These are phyloP conservation scores for Dendronephthya gigantea DNA, from an alignment of 64 coral and sea anemone species.

Conservation along the genomic window DNA sequence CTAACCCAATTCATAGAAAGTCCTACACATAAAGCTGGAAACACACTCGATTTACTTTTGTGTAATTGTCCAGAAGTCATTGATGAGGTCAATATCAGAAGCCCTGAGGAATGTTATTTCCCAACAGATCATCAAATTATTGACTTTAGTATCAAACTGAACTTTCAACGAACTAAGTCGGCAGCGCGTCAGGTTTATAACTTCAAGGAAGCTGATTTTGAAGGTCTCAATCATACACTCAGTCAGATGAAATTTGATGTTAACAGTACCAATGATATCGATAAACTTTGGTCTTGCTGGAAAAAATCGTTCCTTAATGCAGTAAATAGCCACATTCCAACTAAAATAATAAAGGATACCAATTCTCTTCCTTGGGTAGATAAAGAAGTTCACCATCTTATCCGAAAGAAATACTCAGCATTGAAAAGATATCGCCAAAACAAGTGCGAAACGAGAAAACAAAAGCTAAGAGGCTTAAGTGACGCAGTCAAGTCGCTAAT, in stretches of 20 bases:
- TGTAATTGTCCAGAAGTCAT: neutral
- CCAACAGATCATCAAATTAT: neutral
- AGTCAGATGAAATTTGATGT: neutral
- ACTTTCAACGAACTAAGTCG: neutral
- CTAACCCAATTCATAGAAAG: neutral
- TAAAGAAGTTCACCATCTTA: neutral
- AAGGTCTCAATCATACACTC: neutral
- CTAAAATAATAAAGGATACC: neutral
- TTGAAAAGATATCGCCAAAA: neutral
- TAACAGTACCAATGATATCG: neutral
- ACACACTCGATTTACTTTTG: neutral
- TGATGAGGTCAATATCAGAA: neutral
- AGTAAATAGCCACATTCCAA: neutral
- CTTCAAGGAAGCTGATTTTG: neutral
- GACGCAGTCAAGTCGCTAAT: no score
- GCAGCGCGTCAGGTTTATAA: neutral
- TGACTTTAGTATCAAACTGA: neutral
- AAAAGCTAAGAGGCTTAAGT: neutral
- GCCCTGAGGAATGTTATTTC: neutral
- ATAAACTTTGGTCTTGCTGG: neutral
- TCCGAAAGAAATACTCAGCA: slow-evolving; percentile 11
- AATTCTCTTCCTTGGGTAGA: neutral
- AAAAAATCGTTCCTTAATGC: neutral
- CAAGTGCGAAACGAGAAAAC: neutral
- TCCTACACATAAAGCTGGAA: neutral